Evolutionary conservation across 2,888 invertebrate genomes (phyloP).

Genomic region (Gortyna flavago): DNA sequence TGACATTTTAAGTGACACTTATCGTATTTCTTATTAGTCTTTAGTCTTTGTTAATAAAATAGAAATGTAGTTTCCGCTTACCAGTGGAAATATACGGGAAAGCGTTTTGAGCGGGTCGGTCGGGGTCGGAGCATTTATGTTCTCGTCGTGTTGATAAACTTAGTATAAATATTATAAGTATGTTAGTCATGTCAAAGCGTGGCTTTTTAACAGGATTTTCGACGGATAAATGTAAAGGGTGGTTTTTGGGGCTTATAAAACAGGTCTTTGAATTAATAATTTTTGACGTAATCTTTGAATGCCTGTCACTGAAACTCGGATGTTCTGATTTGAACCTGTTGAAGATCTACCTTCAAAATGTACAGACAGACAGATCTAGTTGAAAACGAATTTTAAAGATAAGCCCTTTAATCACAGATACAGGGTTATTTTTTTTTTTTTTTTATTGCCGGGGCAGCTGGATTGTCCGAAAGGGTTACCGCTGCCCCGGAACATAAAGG

Average conservation of each 20-base stretch:
- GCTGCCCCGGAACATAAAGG: too few relatives aligned
- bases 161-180: not conserved
- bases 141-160: not conserved
- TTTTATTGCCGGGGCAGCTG: too few relatives aligned
- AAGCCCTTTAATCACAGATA: too few relatives aligned
- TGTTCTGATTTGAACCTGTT: too few relatives aligned
- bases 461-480: too few relatives aligned
- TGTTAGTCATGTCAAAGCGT: not conserved
- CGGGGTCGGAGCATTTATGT: too few relatives aligned
- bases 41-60: conserved; percentile 54
- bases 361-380: too few relatives aligned
- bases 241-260: too few relatives aligned
- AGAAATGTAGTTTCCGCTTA: conserved; percentile 36
- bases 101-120: not conserved
- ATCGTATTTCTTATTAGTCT: conserved; percentile 14
- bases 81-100: conserved; percentile 25
- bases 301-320: not conserved
- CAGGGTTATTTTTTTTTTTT: too few relatives aligned
- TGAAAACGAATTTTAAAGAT: too few relatives aligned
- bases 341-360: too few relatives aligned
- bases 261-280: not conserved
- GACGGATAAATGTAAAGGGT: not conserved
- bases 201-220: not conserved
- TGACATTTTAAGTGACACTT: conserved; percentile 49
- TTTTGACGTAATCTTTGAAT: not conserved